Evolutionary conservation across 2,888 invertebrate genomes (phyloP), one percentile per base, ranked within the genome.

Genomic region (Entomobrya multifasciata): DNA sequence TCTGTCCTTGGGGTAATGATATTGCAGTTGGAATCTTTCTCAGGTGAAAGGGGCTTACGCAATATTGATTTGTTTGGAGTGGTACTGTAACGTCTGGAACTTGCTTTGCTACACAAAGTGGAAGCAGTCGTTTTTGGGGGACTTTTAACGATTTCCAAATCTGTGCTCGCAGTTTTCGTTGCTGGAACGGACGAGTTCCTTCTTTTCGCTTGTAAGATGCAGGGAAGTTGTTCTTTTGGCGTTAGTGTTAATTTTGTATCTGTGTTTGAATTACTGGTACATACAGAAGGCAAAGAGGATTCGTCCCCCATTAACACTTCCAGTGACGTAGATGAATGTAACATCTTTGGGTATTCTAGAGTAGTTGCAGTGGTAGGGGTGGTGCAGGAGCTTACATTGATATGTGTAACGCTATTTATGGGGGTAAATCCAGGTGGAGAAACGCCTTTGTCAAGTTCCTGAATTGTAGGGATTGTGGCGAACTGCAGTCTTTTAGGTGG

Each of bases 401-500:
- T n/a, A n/a, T n/a, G n/a, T n/a, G n/a, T n/a, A n/a, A n/a, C n/a
- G n/a, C n/a, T n/a, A n/a, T n/a, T n/a, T 52, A 67, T 57, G 22
- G 81, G 81, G 0, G 81, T 81, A 13, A 25, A 17, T 20, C 81
- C 81, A 2, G 81, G 81, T 36, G 81, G 72, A 60, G 55, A 17
- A 49, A 65, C 49, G 11, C 49, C 20, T 20, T 70, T 81, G 5
- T 17, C 60, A 4, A 81, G 41, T n/a, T 81, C 72, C 13, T 44
- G 81, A n/a, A 81, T 47, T 22, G 81, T 81, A n/a, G 81, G 81
- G n/a, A n/a, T n/a, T n/a, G n/a, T n/a, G n/a, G n/a, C n/a, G n/a
- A 72, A 70, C n/a, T 65, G 62, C 13, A 76, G 25, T 55, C 52
- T 52, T 20, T 52, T 52, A 0, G 27, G n/a, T n/a, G n/a, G n/a